A percentile compares a stretch with the other conserved stretches of the same genome.
Evolutionary conservation across 2,113 vertebrate species (phyloP).

Genomic region (Eublepharis macularius): DNA sequence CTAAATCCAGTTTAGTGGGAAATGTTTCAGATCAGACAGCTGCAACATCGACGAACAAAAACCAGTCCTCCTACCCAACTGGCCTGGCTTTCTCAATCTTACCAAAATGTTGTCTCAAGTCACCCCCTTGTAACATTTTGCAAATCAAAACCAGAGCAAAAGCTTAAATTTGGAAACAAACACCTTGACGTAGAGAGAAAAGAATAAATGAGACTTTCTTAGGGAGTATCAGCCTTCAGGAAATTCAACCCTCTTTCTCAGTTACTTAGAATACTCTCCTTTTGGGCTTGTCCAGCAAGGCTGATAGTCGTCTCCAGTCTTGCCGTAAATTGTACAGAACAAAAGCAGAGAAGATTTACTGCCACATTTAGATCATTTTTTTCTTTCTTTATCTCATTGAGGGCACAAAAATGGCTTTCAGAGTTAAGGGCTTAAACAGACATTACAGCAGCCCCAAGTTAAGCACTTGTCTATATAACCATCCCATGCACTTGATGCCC

Average conservation of each 20-base stretch:
- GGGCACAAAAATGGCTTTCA: background rate
- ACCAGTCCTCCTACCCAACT: background rate
- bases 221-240: background rate
- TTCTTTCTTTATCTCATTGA: background rate
- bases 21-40: slow-evolving; percentile 15
- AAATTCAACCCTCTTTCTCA: background rate
- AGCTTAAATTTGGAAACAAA: slow-evolving; percentile 7
- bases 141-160: slow-evolving; percentile 31
- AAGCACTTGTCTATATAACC: background rate
- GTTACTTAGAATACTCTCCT: background rate
- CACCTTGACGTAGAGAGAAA: slow-evolving; percentile 1
- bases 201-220: background rate
- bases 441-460: background rate
- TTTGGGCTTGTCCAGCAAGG: background rate
- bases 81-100: background rate
- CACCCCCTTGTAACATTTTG: background rate
- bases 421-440: background rate
- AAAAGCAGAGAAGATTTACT: background rate
- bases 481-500: background rate
- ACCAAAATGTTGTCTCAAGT: slow-evolving; percentile 18
- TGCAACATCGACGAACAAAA: slow-evolving; percentile 7
- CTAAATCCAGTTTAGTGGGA: slow-evolving; percentile 3
- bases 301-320: background rate
- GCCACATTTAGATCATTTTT: background rate
- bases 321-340: background rate